Conservation (phyloP, 2,888 invertebrate genomes). For the Aelia acuminata region DNA sequence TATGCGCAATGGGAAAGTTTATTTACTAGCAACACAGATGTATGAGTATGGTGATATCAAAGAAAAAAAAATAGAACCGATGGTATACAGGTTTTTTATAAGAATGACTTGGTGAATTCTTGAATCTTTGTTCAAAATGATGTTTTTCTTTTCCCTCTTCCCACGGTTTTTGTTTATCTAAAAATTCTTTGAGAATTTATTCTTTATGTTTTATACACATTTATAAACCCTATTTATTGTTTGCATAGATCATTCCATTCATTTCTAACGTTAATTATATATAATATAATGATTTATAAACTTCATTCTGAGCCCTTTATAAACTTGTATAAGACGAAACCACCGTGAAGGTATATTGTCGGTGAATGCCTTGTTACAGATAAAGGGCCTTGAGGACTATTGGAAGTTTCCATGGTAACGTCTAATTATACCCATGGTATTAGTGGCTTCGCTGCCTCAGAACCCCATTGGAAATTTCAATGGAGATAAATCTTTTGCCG, state of each 20-base stretch:
- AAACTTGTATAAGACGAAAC: constrained; percentile 4
- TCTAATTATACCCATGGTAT: constrained; percentile 31
- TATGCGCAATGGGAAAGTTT: too few species aligned
- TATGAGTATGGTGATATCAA: too few species aligned
- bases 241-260: background rate
- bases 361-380: constrained; percentile 36
- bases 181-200: background rate
- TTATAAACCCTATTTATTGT: background rate
- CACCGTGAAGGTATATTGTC: background rate
- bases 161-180: too few species aligned
- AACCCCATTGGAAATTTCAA: background rate
- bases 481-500: constrained; percentile 28
- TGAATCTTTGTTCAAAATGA: too few species aligned
- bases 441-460: background rate
- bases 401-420: constrained; percentile 36
- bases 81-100: too few species aligned
- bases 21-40: too few species aligned
- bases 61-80: too few species aligned
- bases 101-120: too few species aligned
- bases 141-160: too few species aligned
- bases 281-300: background rate
- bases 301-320: background rate
- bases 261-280: background rate
- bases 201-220: background rate
- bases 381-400: constrained; percentile 26